Percentiles rank a stretch among this genome's conserved stretches.
Conservation (phyloP, 2,888 invertebrate genomes). For the Gari tellinella region DNA sequence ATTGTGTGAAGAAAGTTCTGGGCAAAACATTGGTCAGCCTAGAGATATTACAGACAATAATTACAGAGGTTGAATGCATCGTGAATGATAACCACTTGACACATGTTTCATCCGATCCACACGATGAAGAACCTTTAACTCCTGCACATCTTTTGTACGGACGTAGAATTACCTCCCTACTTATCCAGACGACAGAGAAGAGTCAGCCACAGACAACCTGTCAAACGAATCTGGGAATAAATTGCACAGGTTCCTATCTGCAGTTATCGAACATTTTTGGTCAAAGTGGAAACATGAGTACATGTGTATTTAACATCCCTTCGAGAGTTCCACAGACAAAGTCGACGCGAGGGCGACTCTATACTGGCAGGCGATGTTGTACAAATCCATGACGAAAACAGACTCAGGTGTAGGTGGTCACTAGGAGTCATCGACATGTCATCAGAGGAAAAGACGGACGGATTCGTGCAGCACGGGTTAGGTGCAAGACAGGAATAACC, state of each 20-base stretch:
- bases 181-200: slow-evolving; percentile 14
- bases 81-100: slow-evolving; percentile 51
- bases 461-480: background rate
- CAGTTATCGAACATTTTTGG: slow-evolving; percentile 22
- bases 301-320: slow-evolving; percentile 17
- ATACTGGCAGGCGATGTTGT: slow-evolving; percentile 10
- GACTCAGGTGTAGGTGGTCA: background rate
- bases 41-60: slow-evolving; percentile 3
- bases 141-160: slow-evolving; percentile 9
- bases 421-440: background rate
- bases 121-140: slow-evolving; percentile 31
- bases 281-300: slow-evolving; percentile 33
- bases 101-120: slow-evolving; percentile 14
- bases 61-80: background rate
- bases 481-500: background rate
- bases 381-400: background rate
- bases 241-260: slow-evolving; percentile 2
- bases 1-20: background rate
- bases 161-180: slow-evolving; percentile 16
- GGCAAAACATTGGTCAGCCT: background rate
- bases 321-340: slow-evolving; percentile 25
- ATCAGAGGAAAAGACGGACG: slow-evolving; percentile 4
- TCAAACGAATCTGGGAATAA: slow-evolving; percentile 1
- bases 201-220: slow-evolving; percentile 2
- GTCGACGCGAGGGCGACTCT: slow-evolving; percentile 10